A percentile compares a stretch with the other conserved stretches of the same genome.
These are phyloP conservation scores for Steatocranus sp. DNA, from an alignment of 2,797 vertebrate genomes.

Conservation along the genomic window DNA sequence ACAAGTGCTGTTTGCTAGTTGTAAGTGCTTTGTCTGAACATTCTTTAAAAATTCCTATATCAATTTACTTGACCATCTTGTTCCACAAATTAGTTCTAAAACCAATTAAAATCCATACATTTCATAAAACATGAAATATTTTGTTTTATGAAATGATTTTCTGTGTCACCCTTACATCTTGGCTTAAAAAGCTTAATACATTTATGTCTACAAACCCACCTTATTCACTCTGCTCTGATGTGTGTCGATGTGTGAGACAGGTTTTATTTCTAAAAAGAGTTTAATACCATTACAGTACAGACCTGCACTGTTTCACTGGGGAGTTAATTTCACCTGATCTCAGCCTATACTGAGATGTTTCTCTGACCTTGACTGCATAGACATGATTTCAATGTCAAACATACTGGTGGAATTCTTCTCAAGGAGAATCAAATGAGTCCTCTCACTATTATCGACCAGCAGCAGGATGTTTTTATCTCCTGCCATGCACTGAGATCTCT, in stretches of 20 bases:
- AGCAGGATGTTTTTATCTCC: slow-evolving; percentile 73
- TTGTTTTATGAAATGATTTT: background rate
- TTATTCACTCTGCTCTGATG: background rate
- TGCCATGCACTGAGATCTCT: slow-evolving; percentile 48
- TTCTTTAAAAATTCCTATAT: background rate
- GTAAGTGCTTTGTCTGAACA: background rate
- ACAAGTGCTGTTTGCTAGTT: background rate
- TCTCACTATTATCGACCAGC: slow-evolving; percentile 60
- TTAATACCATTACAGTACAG: background rate
- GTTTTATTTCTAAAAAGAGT: background rate
- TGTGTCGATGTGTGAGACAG: background rate
- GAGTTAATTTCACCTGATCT: background rate
- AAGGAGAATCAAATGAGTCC: slow-evolving; percentile 28
- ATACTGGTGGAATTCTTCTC: slow-evolving; percentile 1
- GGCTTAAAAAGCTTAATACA: background rate
- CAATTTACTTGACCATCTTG: background rate
- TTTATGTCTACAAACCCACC: background rate
- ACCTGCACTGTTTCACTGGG: background rate
- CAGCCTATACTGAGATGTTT: background rate
- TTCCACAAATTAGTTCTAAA: background rate
- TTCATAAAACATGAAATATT: background rate
- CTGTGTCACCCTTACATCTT: background rate
- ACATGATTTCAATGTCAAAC: background rate
- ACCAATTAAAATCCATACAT: background rate
- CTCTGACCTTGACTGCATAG: background rate